phyloP scores from a whole-genome alignment of 2,888 invertebrate species.

The Orthosia gracilis region DNA sequence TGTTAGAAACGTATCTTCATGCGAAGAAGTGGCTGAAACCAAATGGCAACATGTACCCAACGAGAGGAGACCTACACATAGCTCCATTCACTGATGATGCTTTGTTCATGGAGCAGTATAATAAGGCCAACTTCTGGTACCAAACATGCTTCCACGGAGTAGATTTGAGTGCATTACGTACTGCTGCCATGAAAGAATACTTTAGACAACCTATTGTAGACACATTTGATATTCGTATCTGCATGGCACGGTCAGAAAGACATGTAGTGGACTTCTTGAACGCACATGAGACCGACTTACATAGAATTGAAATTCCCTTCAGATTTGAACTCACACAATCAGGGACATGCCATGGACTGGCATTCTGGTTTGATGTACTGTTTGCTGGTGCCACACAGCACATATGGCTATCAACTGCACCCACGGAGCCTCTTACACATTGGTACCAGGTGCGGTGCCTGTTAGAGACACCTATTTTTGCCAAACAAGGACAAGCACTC shows the following conservation, averaged over 20 bases:
- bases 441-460: conserved; percentile 99
- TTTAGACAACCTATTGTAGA: conserved; percentile 99
- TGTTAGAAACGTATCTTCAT: conserved; percentile 99
- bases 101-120: conserved; percentile 99
- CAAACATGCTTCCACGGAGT: conserved; percentile 99
- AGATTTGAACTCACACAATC: conserved; percentile 98
- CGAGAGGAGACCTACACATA: conserved; percentile 98
- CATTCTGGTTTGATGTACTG: conserved; percentile 99
- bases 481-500: conserved; percentile 97
- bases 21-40: conserved; percentile 99
- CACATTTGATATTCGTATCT: conserved; percentile 99
- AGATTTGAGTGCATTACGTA: conserved; percentile 97
- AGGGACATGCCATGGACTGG: conserved; percentile 98
- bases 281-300: conserved; percentile 98
- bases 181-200: conserved; percentile 98
- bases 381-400: conserved; percentile 97
- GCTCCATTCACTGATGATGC: conserved; percentile 99
- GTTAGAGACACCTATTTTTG: conserved; percentile 97
- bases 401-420: conserved; percentile 99
- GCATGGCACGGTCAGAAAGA: conserved; percentile 98
- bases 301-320: conserved; percentile 98
- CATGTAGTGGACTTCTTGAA: conserved; percentile 98
- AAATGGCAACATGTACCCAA: conserved; percentile 99
- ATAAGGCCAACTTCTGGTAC: conserved; percentile 99
- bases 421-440: conserved; percentile 99